Evolutionary conservation across 2,888 invertebrate genomes (phyloP).

Genomic region (Lathronympha strigana): DNA sequence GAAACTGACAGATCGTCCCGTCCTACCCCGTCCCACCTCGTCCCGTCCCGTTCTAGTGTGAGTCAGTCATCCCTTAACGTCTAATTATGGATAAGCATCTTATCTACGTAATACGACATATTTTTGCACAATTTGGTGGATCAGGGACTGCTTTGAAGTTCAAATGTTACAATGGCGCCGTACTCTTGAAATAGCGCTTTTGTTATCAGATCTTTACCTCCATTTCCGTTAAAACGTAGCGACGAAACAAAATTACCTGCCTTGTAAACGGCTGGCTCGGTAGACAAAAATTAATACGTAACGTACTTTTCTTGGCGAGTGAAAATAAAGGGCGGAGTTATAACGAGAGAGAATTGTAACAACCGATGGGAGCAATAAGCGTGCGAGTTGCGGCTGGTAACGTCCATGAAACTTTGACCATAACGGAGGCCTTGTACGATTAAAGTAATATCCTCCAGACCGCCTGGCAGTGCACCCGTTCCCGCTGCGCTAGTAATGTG

Average conservation of each 20-base stretch:
- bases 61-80: no score
- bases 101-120: background rate
- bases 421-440: conserved; percentile 68
- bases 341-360: conserved; percentile 54
- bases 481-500: conserved; percentile 56
- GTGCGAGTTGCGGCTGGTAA: conserved; percentile 52
- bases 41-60: no score
- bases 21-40: no score
- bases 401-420: conserved; percentile 62
- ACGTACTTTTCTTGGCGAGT: conserved; percentile 43
- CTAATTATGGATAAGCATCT: background rate
- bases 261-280: conserved; percentile 17
- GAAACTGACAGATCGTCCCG: no score
- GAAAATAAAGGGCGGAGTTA: conserved; percentile 53
- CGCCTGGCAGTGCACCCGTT: conserved; percentile 57
- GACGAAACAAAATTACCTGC: conserved; percentile 30
- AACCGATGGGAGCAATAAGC: conserved; percentile 60
- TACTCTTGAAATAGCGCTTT: conserved; percentile 30
- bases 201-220: conserved; percentile 27
- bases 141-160: conserved; percentile 13
- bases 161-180: conserved; percentile 18
- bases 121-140: background rate
- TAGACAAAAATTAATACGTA: conserved; percentile 37
- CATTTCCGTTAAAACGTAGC: conserved; percentile 17
- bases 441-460: conserved; percentile 70